Evolutionary conservation across 2,797 vertebrate species (phyloP).

Genomic region (Hyperoplus lanceolatus): DNA sequence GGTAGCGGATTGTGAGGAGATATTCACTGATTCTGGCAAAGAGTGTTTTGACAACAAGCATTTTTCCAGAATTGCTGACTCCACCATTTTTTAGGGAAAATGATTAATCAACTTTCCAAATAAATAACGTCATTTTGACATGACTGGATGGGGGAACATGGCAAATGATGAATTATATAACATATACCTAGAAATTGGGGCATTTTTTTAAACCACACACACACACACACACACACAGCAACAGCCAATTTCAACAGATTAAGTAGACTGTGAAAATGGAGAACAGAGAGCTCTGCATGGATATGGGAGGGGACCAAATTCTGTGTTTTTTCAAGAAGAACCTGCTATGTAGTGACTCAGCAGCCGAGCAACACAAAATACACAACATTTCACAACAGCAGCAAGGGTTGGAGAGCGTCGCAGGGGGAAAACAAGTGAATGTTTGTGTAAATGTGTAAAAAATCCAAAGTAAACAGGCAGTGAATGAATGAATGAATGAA

Average conservation of each 20-base stretch:
- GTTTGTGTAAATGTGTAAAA: conserved; percentile 27
- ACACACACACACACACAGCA: not conserved
- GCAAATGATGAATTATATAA: no score
- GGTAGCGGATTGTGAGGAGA: no score
- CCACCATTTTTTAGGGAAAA: no score
- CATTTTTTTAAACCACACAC: conserved; percentile 11
- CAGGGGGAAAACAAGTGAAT: conserved; percentile 8
- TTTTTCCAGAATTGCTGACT: no score
- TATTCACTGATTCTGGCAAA: no score
- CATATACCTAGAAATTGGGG: not conserved
- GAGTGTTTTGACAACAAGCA: no score
- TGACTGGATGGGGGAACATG: no score
- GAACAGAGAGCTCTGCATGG: not conserved
- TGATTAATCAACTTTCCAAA: no score
- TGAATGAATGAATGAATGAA: no score
- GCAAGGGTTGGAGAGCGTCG: not conserved
- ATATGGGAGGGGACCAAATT: not conserved
- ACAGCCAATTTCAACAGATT: conserved; percentile 25
- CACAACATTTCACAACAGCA: not conserved
- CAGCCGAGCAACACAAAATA: conserved; percentile 36
- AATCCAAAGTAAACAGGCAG: not conserved
- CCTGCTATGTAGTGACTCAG: conserved; percentile 26
- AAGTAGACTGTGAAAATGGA: conserved; percentile 33
- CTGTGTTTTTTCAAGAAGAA: conserved; percentile 21
- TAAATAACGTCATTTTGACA: no score